Evolutionary conservation across 2,888 invertebrate species (phyloP), one percentile per base, ranked within the genome.

Genomic region (Melinopterus prodromus): DNA sequence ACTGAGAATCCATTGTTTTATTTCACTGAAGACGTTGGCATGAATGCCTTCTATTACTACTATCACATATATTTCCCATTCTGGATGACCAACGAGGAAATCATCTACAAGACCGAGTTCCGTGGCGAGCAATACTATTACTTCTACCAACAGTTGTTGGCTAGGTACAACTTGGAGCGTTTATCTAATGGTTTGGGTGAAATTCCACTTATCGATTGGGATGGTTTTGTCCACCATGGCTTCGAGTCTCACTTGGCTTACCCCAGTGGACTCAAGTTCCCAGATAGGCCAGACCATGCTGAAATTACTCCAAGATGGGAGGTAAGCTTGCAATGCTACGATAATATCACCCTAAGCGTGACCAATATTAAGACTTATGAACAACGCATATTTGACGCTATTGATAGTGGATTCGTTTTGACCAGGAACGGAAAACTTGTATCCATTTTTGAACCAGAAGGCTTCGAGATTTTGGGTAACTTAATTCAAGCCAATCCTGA

Each of bases 131-230:
- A 90, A 79, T 93, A 91, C 89, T 92, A 94, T 87, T 93, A 91
- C 87, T 87, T 91, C 81, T 92, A 94, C 85, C 94, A 94, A 85
- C 94, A 95, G 88, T 84, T 95, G 12, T 84, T 95, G 82, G 91
- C 94, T 81, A 93, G 93, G 83, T 96, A 95, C 89, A 94, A 95
- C 86, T 90, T 95, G 89, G 95, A 95, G 87, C 93, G 95, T 87
- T 89, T 95, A 80, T 93, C 94, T 12, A 93, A 94, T 86, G 93
- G 92, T 81, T 90, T 94, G 77, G 92, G 92, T 16, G 93, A 94
- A 82, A 93, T 95, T 82, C 90, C 91, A 37, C 90, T 91, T 9
- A 90, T 94, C 80, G 90, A 92, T 38, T 91, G 91, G 85, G 89
- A 91, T 81, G 87, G 88, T 74, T 88, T 91, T 76, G 84, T 94